Evolutionary conservation across 1,140 invertebrate species (phyloP), one percentile per base, ranked within the genome.

Genomic region (Carcinoscorpius rotundicauda): DNA sequence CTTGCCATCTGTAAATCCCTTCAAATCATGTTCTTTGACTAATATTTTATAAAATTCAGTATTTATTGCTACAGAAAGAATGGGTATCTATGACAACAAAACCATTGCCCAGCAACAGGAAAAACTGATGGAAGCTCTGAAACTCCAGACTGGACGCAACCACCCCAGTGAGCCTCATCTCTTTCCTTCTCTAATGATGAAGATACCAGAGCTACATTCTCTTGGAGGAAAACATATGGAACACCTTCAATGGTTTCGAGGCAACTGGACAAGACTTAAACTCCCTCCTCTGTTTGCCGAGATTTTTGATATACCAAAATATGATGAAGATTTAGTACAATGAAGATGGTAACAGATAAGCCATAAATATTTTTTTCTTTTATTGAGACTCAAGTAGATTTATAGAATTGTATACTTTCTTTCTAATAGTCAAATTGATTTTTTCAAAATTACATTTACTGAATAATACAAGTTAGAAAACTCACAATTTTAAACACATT

Each of bases 301-400:
- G 79, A 96, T 97, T 72, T 97, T 96, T 77, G 94, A 98, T 82
- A 96, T 98, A 81, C 92, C 93, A 60, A 94, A 91, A 78, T 85
- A 84, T 73, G 88, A 89, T 73, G 87, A 90, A 72, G 85, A 87
- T 64, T 63, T 71, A 61, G 57, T 48, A 10, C 60, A 68, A 58
- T 55, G 29, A 29, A 29, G 29, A 29, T 29, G 29, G 29, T 29
- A 29, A 29, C 29, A 29, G 29, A 29, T 29, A 29, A 29, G 29
- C 29, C 29, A 29, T 29, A 29, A 29, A 29, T 29, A 29, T 29
- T 29, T 29, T 29, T 29, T 29, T 29, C 29, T 29, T 29, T 29
- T 29, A 29, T 29, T 29, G 29, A 29, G 29, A 29, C 29, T 29
- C 29, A 29, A 29, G 29, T 29, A 29, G 29, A 0, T 29, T 29